Evolutionary conservation across 2,113 vertebrate genomes (phyloP).

Genomic region (Urocynchramus pylzowi): DNA sequence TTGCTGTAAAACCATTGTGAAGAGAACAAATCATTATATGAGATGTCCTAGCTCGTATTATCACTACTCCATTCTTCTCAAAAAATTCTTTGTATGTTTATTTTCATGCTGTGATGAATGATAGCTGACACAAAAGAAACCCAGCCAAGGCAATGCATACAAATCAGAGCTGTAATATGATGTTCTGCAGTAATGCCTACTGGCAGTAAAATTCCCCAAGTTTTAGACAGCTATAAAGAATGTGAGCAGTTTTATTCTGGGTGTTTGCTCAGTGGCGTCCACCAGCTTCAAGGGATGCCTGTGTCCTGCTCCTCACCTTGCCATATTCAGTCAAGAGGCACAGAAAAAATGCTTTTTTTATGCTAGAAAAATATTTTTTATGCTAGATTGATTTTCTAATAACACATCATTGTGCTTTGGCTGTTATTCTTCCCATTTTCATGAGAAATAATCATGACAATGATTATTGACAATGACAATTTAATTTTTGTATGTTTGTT

Average conservation of each 20-base stretch:
- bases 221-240: background rate
- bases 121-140: constrained; percentile 2
- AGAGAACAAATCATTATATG: background rate
- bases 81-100: constrained; percentile 5
- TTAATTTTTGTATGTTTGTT: background rate
- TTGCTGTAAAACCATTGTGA: background rate
- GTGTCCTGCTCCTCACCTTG: background rate
- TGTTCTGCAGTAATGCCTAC: background rate
- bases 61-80: background rate
- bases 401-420: background rate
- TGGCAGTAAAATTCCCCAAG: background rate
- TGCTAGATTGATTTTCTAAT: background rate
- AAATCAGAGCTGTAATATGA: background rate
- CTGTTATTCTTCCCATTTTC: background rate
- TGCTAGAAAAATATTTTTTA: too few relatives aligned
- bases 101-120: constrained; percentile 36
- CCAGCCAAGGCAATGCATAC: background rate
- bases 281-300: background rate
- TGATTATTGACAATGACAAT: background rate
- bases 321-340: background rate
- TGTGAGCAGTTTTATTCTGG: background rate
- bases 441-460: background rate
- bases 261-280: background rate
- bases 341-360: too few relatives aligned
- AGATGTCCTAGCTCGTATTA: background rate